phyloP scores from a whole-genome alignment of 2,797 vertebrate species.

The Cercopithecus mitis region DNA sequence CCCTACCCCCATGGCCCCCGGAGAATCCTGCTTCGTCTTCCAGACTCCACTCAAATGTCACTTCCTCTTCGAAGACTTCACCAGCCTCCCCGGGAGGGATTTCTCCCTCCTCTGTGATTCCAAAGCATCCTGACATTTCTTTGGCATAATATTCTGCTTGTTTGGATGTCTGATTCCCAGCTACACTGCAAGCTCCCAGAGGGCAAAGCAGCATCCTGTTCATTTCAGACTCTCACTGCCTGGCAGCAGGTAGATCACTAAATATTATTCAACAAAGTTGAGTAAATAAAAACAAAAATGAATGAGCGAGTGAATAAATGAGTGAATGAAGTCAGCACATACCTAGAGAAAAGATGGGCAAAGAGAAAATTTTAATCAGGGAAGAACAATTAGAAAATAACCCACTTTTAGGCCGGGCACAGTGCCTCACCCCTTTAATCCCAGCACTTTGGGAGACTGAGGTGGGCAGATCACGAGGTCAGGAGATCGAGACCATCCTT shows the following conservation, averaged over 20 bases:
- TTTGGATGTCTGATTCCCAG: not conserved
- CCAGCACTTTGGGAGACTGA: too few relatives aligned
- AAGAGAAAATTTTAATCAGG: not conserved
- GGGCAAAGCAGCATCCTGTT: not conserved
- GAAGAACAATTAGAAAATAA: not conserved
- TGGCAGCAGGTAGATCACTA: not conserved
- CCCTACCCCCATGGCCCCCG: not conserved
- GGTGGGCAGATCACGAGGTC: too few relatives aligned
- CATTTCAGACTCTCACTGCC: not conserved
- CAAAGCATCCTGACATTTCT: not conserved
- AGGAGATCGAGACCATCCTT: too few relatives aligned
- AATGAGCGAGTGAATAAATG: not conserved
- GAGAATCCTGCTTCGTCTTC: not conserved
- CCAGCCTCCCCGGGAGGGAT: not conserved
- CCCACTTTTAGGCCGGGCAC: not conserved
- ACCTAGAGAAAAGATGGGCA: not conserved
- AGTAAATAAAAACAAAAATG: slow-evolving; percentile 27
- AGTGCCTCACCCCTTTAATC: too few relatives aligned
- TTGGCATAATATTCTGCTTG: not conserved
- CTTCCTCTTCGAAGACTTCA: not conserved
- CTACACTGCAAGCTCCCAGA: not conserved
- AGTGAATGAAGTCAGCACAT: not conserved
- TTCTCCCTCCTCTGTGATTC: not conserved
- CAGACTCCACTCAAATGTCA: not conserved
- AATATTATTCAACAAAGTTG: not conserved